Evolutionary conservation across 37 sponge, comb jelly and placozoan genomes (phyloP).

Genomic region (Geodia barretti): DNA sequence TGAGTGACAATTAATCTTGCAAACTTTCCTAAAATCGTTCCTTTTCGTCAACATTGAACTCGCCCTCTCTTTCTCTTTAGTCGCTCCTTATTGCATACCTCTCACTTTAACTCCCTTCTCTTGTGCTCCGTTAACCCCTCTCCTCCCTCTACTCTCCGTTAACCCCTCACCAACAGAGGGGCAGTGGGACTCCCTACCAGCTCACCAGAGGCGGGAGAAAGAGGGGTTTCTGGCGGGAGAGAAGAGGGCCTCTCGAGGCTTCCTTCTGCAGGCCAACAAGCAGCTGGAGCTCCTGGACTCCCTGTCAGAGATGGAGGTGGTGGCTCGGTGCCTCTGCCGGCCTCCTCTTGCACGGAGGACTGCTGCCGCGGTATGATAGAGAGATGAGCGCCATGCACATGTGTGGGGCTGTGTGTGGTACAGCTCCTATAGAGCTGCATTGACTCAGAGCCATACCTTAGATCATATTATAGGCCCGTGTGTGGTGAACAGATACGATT

Average conservation of each 20-base stretch:
- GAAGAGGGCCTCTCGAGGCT: constrained; percentile 47
- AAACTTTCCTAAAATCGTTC: background rate
- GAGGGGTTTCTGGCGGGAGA: constrained; percentile 59
- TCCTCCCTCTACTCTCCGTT: background rate
- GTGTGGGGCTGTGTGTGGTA: too few species aligned
- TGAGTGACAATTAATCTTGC: background rate
- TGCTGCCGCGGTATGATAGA: constrained; percentile 74
- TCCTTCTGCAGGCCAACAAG: constrained; percentile 49
- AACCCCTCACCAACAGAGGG: constrained; percentile 2
- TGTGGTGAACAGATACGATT: too few species aligned
- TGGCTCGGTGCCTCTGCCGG: constrained; percentile 39
- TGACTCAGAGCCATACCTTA: too few species aligned
- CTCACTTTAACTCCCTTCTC: background rate
- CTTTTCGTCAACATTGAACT: background rate
- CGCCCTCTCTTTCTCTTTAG: too few species aligned
- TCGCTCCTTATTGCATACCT: background rate
- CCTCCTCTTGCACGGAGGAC: constrained; percentile 58
- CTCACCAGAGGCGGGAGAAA: constrained; percentile 39
- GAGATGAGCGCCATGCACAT: too few species aligned
- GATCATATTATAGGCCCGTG: too few species aligned
- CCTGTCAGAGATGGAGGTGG: constrained; percentile 35
- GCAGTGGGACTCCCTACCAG: constrained; percentile 29
- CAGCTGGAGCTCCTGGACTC: constrained; percentile 40
- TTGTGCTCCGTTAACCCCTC: background rate
- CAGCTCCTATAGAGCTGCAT: too few species aligned